Evolutionary conservation across 2,888 invertebrate species (phyloP).

Genomic region (Fissipunctia ypsillon): DNA sequence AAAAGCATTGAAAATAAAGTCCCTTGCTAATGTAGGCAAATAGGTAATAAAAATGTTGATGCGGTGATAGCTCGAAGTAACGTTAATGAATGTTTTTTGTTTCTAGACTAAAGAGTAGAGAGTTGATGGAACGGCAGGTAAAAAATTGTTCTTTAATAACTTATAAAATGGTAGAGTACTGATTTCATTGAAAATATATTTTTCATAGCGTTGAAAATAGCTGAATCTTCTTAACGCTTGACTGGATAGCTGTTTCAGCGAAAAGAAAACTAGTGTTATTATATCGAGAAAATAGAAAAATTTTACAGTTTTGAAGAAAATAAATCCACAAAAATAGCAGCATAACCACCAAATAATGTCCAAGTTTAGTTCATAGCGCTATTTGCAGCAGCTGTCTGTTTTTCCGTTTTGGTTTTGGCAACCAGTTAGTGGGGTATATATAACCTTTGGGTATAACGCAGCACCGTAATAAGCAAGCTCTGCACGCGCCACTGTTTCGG

Average conservation of each 20-base stretch:
- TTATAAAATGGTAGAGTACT: conserved; percentile 6
- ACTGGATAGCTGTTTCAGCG: conserved; percentile 20
- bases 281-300: conserved; percentile 20
- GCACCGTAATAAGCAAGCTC: conserved; percentile 54
- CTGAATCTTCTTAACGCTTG: conserved; percentile 20
- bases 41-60: background rate
- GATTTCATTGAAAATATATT: conserved; percentile 22
- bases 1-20: conserved; percentile 9
- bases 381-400: conserved; percentile 55
- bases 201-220: conserved; percentile 23
- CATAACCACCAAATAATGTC: conserved; percentile 44
- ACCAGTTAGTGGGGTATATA: conserved; percentile 48
- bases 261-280: conserved; percentile 26
- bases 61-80: background rate
- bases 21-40: background rate
- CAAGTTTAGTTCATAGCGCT: conserved; percentile 45
- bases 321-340: conserved; percentile 17
- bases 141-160: conserved; percentile 20
- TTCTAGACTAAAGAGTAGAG: conserved; percentile 20
- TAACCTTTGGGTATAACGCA: conserved; percentile 37
- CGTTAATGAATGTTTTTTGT: conserved; percentile 24
- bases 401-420: conserved; percentile 53
- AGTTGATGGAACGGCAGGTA: conserved; percentile 19
- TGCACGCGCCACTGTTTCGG: conserved; percentile 50
- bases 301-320: conserved; percentile 24